Percentiles rank a stretch among this genome's conserved stretches.
Conservation (phyloP, 2,888 invertebrate species). For the Listrodromus nycthemerus region DNA sequence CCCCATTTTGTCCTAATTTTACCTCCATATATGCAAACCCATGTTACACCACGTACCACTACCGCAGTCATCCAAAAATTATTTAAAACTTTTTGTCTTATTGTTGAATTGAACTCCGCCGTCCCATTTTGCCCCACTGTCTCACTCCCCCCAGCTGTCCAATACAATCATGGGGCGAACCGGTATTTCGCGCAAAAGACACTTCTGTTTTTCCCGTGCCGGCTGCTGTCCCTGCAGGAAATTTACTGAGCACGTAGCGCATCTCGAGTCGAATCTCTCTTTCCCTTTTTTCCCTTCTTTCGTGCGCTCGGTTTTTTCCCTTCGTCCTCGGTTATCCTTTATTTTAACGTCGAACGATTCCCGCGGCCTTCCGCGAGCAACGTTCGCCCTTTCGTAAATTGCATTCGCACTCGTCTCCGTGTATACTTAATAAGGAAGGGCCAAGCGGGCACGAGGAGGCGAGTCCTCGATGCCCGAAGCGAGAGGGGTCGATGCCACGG, state of each 20-base stretch:
- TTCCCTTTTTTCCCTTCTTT: not conserved
- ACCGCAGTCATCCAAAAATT: no score
- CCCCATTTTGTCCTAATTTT: no score
- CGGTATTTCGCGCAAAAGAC: slow-evolving; percentile 25
- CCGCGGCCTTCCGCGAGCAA: slow-evolving; percentile 19
- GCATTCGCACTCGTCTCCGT: slow-evolving; percentile 23
- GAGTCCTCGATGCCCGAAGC: slow-evolving; percentile 26
- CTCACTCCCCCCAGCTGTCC: not conserved
- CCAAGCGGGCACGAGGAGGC: slow-evolving; percentile 1
- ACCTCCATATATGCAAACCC: no score
- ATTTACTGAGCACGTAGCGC: not conserved
- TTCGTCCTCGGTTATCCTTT: slow-evolving; percentile 2
- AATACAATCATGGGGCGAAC: slow-evolving; percentile 1
- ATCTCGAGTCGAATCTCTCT: slow-evolving; percentile 9
- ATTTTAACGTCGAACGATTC: slow-evolving; percentile 15
- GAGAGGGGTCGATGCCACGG: slow-evolving; percentile 47
- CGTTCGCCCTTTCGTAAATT: slow-evolving; percentile 49
- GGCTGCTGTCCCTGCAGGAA: not conserved
- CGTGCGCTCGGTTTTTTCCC: not conserved
- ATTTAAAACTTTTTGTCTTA: no score
- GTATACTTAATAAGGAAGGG: slow-evolving; percentile 44
- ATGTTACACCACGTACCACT: no score
- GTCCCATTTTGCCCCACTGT: no score
- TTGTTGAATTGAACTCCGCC: no score
- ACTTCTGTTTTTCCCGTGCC: not conserved